Evolutionary conservation across 2,888 invertebrate species (phyloP), one percentile per base, ranked within the genome.

Genomic region (Clunio marinus): DNA sequence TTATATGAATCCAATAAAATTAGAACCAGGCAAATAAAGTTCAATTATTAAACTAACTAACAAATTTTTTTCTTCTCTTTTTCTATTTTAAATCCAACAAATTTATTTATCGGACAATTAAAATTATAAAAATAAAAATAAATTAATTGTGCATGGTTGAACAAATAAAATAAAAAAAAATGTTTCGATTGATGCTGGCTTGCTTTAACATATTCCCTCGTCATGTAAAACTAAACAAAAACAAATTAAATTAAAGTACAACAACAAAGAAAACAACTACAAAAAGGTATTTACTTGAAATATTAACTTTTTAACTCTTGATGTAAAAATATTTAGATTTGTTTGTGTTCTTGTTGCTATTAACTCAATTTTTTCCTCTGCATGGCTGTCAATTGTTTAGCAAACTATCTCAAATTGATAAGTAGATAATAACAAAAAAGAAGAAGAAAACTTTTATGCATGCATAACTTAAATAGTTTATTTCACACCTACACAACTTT

Each of bases 181-280:
- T 15, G 17, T 15, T 45, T 57, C 32, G 32, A 13, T 57, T 25
- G n/a, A 27, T 25, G 27, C 27, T 27, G 57, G 10, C 20, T 46
- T 22, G 17, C 15, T n/a, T n/a, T n/a, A n/a, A n/a, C n/a, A n/a
- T n/a, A n/a, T n/a, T n/a, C n/a, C n/a, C n/a, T n/a, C n/a, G n/a
- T n/a, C n/a, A n/a, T n/a, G n/a, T n/a, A n/a, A n/a, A n/a, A n/a
- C 20, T 15, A 20, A 46, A 57, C 27, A 10, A 13, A 57, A 57
- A n/a, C 25, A 7, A 32, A 7, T 32, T 20, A 51, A 51, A 8
- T 51, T 22, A 51, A 45, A 63, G 63, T 63, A 63, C 63, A 25
- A 45, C 63, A 63, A 63, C 45, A 5, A 63, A 63, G 28, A 45
- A 25, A 63, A 63, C 63, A 45, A 63, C 27, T 10, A 63, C 45